Conservation (phyloP, 2,888 invertebrate genomes). For the Papilio protenor region DNA sequence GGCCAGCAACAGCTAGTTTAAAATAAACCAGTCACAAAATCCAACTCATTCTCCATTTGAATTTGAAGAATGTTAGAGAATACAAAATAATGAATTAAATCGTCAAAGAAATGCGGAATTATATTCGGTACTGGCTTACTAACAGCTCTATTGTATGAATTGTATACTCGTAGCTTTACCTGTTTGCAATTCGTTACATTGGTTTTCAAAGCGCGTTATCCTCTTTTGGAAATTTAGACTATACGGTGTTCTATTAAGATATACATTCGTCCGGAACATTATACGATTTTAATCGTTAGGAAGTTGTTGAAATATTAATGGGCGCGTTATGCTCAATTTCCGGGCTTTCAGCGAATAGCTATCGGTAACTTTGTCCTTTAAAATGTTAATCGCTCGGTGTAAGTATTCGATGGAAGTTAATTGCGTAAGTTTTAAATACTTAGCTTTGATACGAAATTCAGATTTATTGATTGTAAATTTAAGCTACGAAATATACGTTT, state of each 20-base stretch:
- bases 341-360: conserved; percentile 77
- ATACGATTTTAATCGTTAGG: conserved; percentile 67
- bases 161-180: conserved; percentile 18
- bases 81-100: neutral
- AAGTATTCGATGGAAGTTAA: conserved; percentile 48
- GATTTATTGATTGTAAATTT: conserved; percentile 8
- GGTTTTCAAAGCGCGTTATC: conserved; percentile 26
- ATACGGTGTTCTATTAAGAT: conserved; percentile 23
- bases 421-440: conserved; percentile 45
- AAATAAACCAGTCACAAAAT: no score
- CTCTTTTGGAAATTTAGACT: conserved; percentile 25
- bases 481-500: neutral
- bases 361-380: conserved; percentile 73
- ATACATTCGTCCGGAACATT: conserved; percentile 33
- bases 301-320: conserved; percentile 81
- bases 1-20: no score
- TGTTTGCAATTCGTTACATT: conserved; percentile 28
- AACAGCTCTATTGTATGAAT: neutral
- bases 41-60: no score
- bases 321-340: conserved; percentile 81
- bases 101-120: neutral
- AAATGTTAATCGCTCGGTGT: conserved; percentile 51
- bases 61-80: neutral
- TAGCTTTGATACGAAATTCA: conserved; percentile 27
- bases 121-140: neutral